Conservation (phyloP, 2,888 invertebrate species). For the Drosophila diplacantha region DNA sequence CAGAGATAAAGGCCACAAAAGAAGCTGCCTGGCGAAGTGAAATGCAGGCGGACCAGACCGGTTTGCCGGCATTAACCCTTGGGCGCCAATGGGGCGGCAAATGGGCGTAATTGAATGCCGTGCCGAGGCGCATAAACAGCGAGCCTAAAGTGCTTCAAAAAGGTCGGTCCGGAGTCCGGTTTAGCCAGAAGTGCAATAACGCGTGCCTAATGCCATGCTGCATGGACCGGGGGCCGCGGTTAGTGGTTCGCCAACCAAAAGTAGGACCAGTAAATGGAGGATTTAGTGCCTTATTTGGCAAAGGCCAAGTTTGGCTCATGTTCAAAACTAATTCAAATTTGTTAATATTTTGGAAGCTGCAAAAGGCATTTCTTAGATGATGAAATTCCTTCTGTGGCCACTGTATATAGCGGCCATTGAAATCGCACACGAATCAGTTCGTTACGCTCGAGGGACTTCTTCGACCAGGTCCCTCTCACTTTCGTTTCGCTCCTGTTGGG, state of each 20-base stretch:
- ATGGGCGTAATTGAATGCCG: slow-evolving; percentile 51
- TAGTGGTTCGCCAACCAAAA: background rate
- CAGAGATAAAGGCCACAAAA: slow-evolving; percentile 16
- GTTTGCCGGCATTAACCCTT: slow-evolving; percentile 51
- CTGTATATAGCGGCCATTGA: slow-evolving; percentile 1
- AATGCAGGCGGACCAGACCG: slow-evolving; percentile 62
- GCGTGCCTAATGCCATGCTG: slow-evolving; percentile 10
- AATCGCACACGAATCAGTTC: slow-evolving; percentile 12
- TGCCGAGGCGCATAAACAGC: slow-evolving; percentile 32
- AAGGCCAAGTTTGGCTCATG: background rate
- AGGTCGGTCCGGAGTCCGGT: slow-evolving; percentile 25
- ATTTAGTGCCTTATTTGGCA: background rate
- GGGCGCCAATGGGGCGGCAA: slow-evolving; percentile 47
- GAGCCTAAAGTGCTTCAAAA: slow-evolving; percentile 37
- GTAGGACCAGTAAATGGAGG: no score
- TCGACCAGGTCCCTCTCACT: slow-evolving; percentile 17
- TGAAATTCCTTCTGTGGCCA: background rate
- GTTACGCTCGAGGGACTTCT: slow-evolving; percentile 27
- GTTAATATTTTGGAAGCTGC: background rate
- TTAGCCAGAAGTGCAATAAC: slow-evolving; percentile 35
- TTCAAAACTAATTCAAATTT: background rate
- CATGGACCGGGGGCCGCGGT: slow-evolving; percentile 2
- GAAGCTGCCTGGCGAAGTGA: slow-evolving; percentile 46
- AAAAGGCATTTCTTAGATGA: background rate
- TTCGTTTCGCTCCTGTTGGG: slow-evolving; percentile 26